A percentile compares a stretch with the other conserved stretches of the same genome.
Conservation (phyloP, 2,797 vertebrate genomes). For the Zonotrichia albicollis region DNA sequence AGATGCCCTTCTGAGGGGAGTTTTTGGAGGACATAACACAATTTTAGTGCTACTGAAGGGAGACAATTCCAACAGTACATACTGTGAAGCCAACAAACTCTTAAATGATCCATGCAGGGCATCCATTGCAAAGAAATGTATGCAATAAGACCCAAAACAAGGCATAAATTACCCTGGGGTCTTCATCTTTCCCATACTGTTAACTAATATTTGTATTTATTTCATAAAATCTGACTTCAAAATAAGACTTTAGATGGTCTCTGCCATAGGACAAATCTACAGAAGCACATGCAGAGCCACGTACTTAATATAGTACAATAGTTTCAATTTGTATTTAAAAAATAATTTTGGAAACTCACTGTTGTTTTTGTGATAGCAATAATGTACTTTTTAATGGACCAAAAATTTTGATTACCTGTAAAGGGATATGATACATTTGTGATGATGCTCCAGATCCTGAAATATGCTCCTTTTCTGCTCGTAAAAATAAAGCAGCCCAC, state of each 20-base stretch:
- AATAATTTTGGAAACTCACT: neutral
- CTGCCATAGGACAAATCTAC: neutral
- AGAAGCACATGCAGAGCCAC: neutral
- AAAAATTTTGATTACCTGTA: constrained; percentile 26
- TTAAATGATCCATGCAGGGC: neutral
- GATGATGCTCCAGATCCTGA: constrained; percentile 5
- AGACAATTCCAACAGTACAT: neutral
- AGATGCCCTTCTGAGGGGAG: neutral
- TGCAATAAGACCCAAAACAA: neutral
- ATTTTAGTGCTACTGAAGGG: neutral
- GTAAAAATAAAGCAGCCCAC: neutral
- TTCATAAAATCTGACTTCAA: neutral
- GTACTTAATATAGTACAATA: neutral
- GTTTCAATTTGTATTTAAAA: neutral
- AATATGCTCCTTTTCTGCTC: neutral
- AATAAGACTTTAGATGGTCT: neutral
- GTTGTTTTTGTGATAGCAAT: constrained; percentile 30
- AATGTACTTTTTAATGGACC: constrained; percentile 43
- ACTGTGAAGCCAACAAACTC: neutral
- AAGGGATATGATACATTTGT: neutral
- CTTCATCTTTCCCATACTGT: neutral
- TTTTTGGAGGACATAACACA: neutral
- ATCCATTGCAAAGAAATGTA: neutral
- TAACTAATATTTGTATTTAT: neutral
- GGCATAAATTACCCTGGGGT: neutral